phyloP scores from a whole-genome alignment of 2,888 invertebrate genomes.

The Congeria kusceri region DNA sequence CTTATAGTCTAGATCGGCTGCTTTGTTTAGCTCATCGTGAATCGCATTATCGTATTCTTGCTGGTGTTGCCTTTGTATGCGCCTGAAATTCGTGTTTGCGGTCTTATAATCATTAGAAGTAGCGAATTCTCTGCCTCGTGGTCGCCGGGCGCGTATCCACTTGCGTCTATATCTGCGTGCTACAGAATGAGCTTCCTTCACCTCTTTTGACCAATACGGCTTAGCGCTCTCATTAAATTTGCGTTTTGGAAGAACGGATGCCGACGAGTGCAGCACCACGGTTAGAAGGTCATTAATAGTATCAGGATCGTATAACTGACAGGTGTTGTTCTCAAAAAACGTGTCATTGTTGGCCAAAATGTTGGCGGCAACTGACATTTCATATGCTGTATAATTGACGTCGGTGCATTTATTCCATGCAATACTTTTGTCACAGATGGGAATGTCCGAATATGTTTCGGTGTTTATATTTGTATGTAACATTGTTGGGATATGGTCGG shows the following conservation, averaged over 20 bases:
- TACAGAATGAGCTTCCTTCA: constrained; percentile 25
- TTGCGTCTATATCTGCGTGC: constrained; percentile 13
- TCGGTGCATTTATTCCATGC: too few species aligned
- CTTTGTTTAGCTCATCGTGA: constrained; percentile 25
- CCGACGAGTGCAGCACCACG: neutral
- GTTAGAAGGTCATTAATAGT: too few species aligned
- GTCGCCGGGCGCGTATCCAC: constrained; percentile 33
- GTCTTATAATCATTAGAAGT: constrained; percentile 23
- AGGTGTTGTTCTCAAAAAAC: neutral
- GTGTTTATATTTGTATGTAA: too few species aligned
- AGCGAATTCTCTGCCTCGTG: constrained; percentile 12
- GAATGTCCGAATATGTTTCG: too few species aligned
- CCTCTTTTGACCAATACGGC: constrained; percentile 38
- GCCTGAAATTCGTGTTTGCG: constrained; percentile 25
- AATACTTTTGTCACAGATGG: too few species aligned
- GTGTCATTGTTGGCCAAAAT: neutral
- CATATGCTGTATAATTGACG: too few species aligned
- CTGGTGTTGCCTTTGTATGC: neutral
- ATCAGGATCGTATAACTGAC: too few species aligned
- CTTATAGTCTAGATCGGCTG: constrained; percentile 12
- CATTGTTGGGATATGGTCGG: constrained; percentile 14
- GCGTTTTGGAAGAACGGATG: neutral
- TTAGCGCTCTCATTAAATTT: constrained; percentile 28
- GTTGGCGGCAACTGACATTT: neutral
- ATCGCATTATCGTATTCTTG: constrained; percentile 5